Base-by-base conservation (phyloP, 2,888 invertebrate species). In the Eupithecia subfuscata region DNA sequence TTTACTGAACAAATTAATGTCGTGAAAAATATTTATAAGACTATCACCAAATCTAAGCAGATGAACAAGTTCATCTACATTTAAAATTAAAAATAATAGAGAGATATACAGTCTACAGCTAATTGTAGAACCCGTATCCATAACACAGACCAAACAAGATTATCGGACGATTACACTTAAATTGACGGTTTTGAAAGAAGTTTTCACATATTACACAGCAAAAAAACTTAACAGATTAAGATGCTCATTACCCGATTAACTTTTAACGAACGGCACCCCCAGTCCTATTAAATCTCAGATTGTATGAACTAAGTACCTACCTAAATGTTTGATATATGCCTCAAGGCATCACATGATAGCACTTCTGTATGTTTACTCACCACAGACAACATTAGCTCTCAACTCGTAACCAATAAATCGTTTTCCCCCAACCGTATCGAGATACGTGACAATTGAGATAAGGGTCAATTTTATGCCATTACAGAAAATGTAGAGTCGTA, bases 401-500 rank as follows among this genome's bases (percentile, higher is more conserved):
- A 25, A 60, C 60, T 25, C 14, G 25, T 60, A 60, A 40, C 34
- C 71, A 25, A 74, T 76, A 76, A 69, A 71, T 76, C 34, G 72
- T 76, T 80, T 69, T 3, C 43, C 30, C 30, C 22, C 14, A 52
- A 69, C 75, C 73, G 78, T 81, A 80, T 56, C 71, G 63, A 70
- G 34, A 78, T 74, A 81, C 80, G 81, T 78, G 80, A 80, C 80
- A 78, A 79, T 81, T 78, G 75, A 71, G 80, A 80, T 81, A 81
- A 81, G 76, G 77, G 77, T 67, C 75, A 76, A 75, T 75, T 80
- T 74, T 75, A 75, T 74, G 78, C 52, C 74, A 76, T 72, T 77
- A 74, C 71, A 68, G 67, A 70, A 76, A 60, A 22, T 60, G 5
- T 60, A 60, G 60, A 60, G 25, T 60, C 60, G 60, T 60, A 14